A percentile compares a stretch with the other conserved stretches of the same genome.
These are phyloP conservation scores for Scytalopus superciliaris DNA, from an alignment of 2,113 vertebrate species.

Conservation along the genomic window DNA sequence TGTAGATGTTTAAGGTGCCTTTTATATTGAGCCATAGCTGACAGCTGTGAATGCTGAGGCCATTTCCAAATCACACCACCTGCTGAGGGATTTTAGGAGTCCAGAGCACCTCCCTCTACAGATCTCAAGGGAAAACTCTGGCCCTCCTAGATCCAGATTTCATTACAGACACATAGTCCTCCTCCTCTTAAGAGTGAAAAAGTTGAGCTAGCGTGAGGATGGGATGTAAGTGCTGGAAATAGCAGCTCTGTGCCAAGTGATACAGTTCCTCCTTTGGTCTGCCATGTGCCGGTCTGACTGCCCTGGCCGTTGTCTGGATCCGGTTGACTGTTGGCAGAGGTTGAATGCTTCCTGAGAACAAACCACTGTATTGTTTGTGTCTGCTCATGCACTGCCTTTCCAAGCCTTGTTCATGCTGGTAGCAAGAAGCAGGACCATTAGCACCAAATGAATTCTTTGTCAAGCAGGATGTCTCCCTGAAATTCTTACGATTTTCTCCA, in stretches of 20 bases:
- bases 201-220: neutral
- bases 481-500: neutral
- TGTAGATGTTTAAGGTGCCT: neutral
- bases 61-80: neutral
- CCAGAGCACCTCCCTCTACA: neutral
- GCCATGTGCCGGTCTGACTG: neutral
- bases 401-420: slow-evolving; percentile 6
- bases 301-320: slow-evolving; percentile 13
- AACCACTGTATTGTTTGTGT: slow-evolving; percentile 31
- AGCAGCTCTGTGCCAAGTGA: slow-evolving; percentile 45
- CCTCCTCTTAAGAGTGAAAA: neutral
- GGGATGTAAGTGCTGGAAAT: slow-evolving; percentile 29
- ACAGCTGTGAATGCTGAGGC: neutral
- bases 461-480: neutral
- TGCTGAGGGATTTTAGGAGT: neutral
- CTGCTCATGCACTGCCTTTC: slow-evolving; percentile 36
- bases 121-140: neutral
- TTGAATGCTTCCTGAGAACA: slow-evolving; percentile 57
- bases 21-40: neutral
- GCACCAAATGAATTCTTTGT: slow-evolving; percentile 18
- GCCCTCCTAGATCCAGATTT: neutral
- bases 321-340: slow-evolving; percentile 30
- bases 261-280: neutral
- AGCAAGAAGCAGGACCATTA: slow-evolving; percentile 19
- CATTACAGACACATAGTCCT: neutral